Conservation (phyloP, 2,888 invertebrate genomes). For the Cyclophora punctaria region DNA sequence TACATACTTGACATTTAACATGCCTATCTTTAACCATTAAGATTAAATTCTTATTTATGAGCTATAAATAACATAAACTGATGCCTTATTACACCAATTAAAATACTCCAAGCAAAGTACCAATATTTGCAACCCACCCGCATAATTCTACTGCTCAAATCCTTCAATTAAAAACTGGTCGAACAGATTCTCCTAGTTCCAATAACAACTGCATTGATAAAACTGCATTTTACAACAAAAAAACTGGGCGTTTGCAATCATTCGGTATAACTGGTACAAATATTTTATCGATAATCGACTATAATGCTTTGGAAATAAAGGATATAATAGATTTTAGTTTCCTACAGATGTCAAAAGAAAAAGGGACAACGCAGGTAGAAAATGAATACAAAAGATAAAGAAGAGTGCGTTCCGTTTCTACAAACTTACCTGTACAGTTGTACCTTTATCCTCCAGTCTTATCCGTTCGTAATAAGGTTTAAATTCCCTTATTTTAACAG, state of each 20-base stretch:
- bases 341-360: conserved; percentile 41
- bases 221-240: conserved; percentile 32
- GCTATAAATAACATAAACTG: no score
- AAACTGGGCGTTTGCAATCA: conserved; percentile 31
- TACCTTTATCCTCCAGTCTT: conserved; percentile 11
- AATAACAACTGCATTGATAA: conserved; percentile 6
- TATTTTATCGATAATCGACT: conserved; percentile 19
- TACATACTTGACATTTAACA: no score
- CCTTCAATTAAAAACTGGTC: not conserved
- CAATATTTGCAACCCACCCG: no score
- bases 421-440: not conserved
- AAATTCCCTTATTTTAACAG: conserved; percentile 19
- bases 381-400: conserved; percentile 56
- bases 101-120: no score
- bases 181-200: no score
- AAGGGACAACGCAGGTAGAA: conserved; percentile 67
- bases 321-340: conserved; percentile 11
- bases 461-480: conserved; percentile 20
- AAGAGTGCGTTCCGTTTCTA: conserved; percentile 37
- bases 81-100: no score
- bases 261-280: conserved; percentile 22
- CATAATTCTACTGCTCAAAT: conserved; percentile 1
- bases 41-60: no score
- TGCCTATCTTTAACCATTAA: no score
- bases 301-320: conserved; percentile 20